These are phyloP conservation scores for Axis porcinus DNA, from an alignment of 2,113 vertebrate species.

Conservation along the genomic window DNA sequence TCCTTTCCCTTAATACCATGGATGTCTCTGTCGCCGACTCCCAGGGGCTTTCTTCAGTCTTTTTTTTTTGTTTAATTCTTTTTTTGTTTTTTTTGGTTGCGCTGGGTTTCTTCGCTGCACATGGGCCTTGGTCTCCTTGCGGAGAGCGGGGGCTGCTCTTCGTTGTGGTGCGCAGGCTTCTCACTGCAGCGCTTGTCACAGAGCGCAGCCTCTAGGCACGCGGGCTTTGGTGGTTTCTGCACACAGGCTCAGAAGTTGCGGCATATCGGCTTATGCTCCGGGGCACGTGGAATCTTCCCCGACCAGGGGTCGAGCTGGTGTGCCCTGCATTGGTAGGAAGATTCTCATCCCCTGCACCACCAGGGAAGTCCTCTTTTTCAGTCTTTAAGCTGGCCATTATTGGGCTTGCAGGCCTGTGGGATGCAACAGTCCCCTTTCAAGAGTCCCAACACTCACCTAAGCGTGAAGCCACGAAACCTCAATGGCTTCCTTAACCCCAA, in stretches of 20 bases:
- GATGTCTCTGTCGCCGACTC: neutral
- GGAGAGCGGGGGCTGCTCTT: neutral
- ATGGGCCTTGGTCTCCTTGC: neutral
- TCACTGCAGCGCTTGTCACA: neutral
- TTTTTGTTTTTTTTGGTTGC: neutral
- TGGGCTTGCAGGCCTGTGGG: neutral
- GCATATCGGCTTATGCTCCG: neutral
- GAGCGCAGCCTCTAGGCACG: neutral
- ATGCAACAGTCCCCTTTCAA: neutral
- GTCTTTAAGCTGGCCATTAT: neutral
- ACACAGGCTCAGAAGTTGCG: fast-evolving
- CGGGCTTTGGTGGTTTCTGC: fast-evolving
- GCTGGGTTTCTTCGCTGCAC: neutral
- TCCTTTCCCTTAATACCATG: no score
- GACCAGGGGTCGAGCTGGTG: neutral
- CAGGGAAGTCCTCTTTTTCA: neutral
- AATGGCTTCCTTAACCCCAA: neutral
- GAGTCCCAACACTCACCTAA: neutral
- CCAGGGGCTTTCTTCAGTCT: neutral
- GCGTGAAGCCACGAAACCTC: neutral
- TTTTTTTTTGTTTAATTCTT: no score
- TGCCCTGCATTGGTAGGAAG: neutral
- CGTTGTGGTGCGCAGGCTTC: fast-evolving
- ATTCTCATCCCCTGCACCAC: neutral
- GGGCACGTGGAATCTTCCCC: neutral